These are phyloP conservation scores for Myotis daubentonii DNA, from an alignment of 2,797 vertebrate species.

Conservation along the genomic window DNA sequence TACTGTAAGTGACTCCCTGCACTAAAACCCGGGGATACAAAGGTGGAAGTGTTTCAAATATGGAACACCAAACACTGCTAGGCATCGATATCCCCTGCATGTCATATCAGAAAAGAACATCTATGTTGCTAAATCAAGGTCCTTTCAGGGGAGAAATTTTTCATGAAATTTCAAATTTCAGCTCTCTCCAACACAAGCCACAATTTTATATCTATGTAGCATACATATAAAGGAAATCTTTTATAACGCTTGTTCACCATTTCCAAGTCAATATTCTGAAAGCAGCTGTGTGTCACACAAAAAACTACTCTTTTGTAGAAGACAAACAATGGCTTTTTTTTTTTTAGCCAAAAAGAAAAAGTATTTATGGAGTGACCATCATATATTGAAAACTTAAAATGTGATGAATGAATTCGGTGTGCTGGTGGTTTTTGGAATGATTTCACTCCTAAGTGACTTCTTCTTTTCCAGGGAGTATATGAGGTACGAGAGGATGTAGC, in stretches of 20 bases:
- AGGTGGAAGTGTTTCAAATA: neutral
- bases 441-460: constrained; percentile 8
- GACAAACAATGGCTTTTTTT: neutral
- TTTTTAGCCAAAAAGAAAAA: neutral
- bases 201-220: neutral
- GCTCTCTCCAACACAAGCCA: neutral
- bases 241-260: neutral
- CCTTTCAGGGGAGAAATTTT: neutral
- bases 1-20: neutral
- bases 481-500: neutral
- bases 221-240: neutral
- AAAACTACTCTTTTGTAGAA: neutral
- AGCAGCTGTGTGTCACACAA: neutral
- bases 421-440: neutral
- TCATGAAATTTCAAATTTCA: neutral
- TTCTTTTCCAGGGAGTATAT: neutral
- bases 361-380: neutral
- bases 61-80: neutral
- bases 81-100: neutral
- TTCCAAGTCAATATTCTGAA: constrained; percentile 43
- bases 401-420: neutral
- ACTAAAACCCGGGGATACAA: neutral
- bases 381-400: neutral
- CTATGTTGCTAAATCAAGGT: neutral
- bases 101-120: neutral